Evolutionary conservation across 23 tunicate species (phyloP), one percentile per base, ranked within the genome.

Genomic region (Styela clava): DNA sequence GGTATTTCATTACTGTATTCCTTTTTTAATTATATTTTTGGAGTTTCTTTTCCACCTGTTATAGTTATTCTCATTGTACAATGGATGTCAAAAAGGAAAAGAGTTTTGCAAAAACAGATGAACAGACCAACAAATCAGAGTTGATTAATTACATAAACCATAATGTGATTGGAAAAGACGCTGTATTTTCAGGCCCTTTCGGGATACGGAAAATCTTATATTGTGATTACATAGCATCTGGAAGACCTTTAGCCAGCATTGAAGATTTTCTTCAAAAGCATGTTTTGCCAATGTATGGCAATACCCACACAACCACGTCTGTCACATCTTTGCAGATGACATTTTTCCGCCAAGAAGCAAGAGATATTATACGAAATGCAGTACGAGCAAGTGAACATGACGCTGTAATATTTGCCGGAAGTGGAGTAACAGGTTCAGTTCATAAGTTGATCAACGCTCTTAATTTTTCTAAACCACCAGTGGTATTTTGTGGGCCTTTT

Each of bases 321-420:
- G 96, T 87, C 19, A 96, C 99, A 3, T 88, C 97, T 0, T 79
- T 90, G 34, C 99, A 96, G 69, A 88, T 93, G 2, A 72, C 97
- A 26, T 44, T 90, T 74, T 96, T 83, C 81, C 90, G 81, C 24
- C 92, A 96, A 44, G 99, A 96, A 72, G 94, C 99, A 34, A 70
- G 81, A 33, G 81, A 76, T 56, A 76, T 76, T 21, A 44, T 76
- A 24, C 81, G 81, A 44, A 76, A 52, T 44, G 52, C 81, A 25
- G 81, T 83, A 23, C 36, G 83, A 23, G 99, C 99, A 26, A 84
- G 80, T 80, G 99, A 96, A 82, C 92, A 96, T 85, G 99, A 96
- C 78, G 99, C 99, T 23, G 99, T 96, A 36, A 91, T 96, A 33
- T 96, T 96, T 79, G 68, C 88, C 32, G 99, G 97, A n/a, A 85